These are phyloP conservation scores for Aricia agestis DNA, from an alignment of 1,140 invertebrate genomes.

Conservation along the genomic window DNA sequence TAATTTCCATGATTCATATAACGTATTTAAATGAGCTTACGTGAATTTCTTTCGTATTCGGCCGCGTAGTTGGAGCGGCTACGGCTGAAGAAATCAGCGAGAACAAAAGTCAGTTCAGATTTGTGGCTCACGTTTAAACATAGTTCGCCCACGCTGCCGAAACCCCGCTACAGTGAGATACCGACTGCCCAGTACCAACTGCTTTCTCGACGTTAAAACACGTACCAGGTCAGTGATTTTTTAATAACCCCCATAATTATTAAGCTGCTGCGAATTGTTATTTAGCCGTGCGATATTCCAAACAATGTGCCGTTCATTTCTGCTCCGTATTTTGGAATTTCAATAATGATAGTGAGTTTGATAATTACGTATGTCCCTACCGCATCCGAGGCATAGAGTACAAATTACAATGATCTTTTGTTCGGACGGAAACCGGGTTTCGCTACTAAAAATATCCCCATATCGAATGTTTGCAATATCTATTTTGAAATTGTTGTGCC, in stretches of 20 bases:
- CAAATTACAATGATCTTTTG: conserved; percentile 61
- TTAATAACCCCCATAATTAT: conserved; percentile 26
- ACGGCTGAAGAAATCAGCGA: conserved; percentile 47
- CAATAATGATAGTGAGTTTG: neutral
- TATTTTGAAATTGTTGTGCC: conserved; percentile 66
- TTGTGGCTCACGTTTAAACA: conserved; percentile 69
- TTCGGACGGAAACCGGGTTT: conserved; percentile 70
- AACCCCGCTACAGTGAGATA: conserved; percentile 37
- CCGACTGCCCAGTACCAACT: conserved; percentile 54
- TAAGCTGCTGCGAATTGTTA: conserved; percentile 35
- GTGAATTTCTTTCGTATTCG: neutral
- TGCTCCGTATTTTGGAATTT: neutral
- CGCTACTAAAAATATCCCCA: conserved; percentile 69
- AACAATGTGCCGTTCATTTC: conserved; percentile 20
- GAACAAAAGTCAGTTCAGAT: conserved; percentile 73
- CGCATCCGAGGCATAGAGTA: conserved; percentile 49
- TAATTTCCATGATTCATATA: neutral
- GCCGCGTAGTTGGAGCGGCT: neutral
- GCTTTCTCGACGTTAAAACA: conserved; percentile 54
- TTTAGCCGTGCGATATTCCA: conserved; percentile 32
- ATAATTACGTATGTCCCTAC: conserved; percentile 37
- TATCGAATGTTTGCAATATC: conserved; percentile 73
- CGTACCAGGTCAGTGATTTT: conserved; percentile 62
- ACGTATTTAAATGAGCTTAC: neutral
- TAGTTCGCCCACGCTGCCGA: conserved; percentile 61